phyloP scores from a whole-genome alignment of 2,888 invertebrate species.

The Cyaniris semiargus region DNA sequence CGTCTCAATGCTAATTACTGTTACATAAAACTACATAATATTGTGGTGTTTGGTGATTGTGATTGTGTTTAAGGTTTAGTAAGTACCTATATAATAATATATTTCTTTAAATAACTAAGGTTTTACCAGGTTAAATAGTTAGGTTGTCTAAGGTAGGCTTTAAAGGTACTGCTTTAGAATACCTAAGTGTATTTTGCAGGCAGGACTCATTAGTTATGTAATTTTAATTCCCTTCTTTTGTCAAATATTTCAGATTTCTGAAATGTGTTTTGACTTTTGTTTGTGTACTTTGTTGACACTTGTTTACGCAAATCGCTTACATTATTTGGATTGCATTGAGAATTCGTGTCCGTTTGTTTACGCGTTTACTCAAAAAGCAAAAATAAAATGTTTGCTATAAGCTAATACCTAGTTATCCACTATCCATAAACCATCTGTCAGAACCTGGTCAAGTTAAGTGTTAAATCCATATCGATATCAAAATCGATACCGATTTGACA shows the following conservation, averaged over 20 bases:
- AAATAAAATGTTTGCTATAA: too few relatives aligned
- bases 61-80: not conserved
- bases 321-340: too few relatives aligned
- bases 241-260: not conserved
- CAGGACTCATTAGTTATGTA: not conserved
- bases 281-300: not conserved
- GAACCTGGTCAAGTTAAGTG: too few relatives aligned
- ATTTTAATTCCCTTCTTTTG: not conserved
- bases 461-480: too few relatives aligned
- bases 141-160: too few relatives aligned
- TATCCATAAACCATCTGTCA: too few relatives aligned
- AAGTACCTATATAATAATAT: not conserved
- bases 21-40: conserved; percentile 15
- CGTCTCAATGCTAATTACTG: conserved; percentile 43
- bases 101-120: not conserved
- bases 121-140: too few relatives aligned
- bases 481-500: too few relatives aligned
- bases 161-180: not conserved
- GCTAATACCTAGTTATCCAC: too few relatives aligned
- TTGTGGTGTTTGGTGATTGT: conserved; percentile 23
- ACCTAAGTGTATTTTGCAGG: not conserved
- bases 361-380: too few relatives aligned
- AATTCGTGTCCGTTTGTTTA: too few relatives aligned
- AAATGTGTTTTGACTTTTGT: not conserved
- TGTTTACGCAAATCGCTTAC: not conserved